Conservation (phyloP, 1,140 invertebrate genomes). For the Drosophila jambulina region DNA sequence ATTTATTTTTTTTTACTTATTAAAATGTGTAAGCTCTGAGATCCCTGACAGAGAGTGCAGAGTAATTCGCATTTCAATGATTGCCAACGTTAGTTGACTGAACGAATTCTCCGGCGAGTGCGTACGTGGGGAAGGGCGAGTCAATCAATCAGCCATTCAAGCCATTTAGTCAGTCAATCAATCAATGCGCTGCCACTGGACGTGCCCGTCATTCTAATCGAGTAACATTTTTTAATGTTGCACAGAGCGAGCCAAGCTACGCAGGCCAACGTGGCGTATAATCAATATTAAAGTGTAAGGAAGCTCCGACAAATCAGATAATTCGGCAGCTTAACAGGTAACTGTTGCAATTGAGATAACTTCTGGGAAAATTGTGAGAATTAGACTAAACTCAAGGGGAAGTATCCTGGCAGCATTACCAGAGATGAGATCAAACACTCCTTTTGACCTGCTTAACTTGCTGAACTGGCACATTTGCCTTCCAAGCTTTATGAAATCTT, state of each 20-base stretch:
- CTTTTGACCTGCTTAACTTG: constrained; percentile 6
- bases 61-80: constrained; percentile 23
- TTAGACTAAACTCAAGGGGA: not conserved
- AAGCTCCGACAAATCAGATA: not conserved
- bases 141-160: constrained; percentile 81
- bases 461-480: constrained; percentile 29
- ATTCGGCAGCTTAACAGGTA: constrained; percentile 10
- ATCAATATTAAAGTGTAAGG: constrained; percentile 27
- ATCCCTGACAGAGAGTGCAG: constrained; percentile 1
- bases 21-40: not conserved
- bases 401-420: not conserved
- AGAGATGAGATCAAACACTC: not conserved
- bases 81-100: constrained; percentile 2
- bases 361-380: constrained; percentile 5
- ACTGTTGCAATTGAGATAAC: not conserved
- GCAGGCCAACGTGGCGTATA: constrained; percentile 19
- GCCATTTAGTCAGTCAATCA: constrained; percentile 81
- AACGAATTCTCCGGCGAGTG: constrained; percentile 30
- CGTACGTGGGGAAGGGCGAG: constrained; percentile 54
- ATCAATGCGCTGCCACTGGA: constrained; percentile 60
- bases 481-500: constrained; percentile 21
- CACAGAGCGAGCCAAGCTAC: constrained; percentile 27
- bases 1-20: not conserved
- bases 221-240: constrained; percentile 64
- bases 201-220: constrained; percentile 74